A percentile compares a stretch with the other conserved stretches of the same genome.
Evolutionary conservation across 92 coral and sea anemone genomes (phyloP).

Genomic region (Zoanthus sociatus): DNA sequence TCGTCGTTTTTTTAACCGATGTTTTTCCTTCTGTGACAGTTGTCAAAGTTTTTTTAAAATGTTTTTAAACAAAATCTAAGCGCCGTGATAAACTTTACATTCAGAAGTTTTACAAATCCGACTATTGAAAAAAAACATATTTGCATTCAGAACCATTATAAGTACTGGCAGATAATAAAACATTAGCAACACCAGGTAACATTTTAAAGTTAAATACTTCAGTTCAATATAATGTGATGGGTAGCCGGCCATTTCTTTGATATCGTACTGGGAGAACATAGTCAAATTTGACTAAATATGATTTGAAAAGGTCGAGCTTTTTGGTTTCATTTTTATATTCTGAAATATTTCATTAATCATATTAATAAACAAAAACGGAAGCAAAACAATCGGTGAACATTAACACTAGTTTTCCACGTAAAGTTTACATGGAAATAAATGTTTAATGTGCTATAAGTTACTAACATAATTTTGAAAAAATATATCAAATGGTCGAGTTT

Average conservation of each 20-base stretch:
- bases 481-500: constrained; percentile 1
- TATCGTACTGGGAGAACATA: neutral
- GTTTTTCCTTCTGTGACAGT: neutral
- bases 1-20: constrained; percentile 1
- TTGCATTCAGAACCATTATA: neutral
- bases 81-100: neutral
- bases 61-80: neutral
- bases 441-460: constrained; percentile 6
- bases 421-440: constrained; percentile 14
- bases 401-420: neutral
- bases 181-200: neutral
- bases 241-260: neutral
- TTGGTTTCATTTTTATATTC: neutral
- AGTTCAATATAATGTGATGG: neutral
- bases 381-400: neutral
- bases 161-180: neutral
- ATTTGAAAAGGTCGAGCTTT: neutral
- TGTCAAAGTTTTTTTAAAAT: too few species aligned
- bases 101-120: neutral
- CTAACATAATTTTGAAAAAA: neutral
- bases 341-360: neutral
- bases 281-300: neutral
- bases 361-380: neutral
- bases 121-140: neutral
- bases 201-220: neutral